phyloP scores from a whole-genome alignment of 2,888 invertebrate genomes.

The Lasioglossum villosulum region DNA sequence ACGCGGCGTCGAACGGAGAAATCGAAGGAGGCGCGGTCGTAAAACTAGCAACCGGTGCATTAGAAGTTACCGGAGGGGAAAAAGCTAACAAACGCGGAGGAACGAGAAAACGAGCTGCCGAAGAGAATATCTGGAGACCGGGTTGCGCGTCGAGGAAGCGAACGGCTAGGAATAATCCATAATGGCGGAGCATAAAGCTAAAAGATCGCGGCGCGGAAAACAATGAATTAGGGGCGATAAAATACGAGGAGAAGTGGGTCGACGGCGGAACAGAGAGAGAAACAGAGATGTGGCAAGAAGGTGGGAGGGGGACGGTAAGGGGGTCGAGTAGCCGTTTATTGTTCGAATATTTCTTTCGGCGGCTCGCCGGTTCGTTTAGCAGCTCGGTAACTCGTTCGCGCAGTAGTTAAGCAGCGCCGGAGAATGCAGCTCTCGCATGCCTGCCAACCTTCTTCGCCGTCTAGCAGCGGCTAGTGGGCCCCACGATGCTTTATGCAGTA shows the following conservation, averaged over 20 bases:
- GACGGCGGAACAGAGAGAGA: not conserved
- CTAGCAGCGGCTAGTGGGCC: conserved; percentile 16
- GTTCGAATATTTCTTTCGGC: conserved; percentile 49
- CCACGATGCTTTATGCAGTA: conserved; percentile 73
- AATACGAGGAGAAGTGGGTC: conserved; percentile 23
- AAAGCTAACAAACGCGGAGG: conserved; percentile 37
- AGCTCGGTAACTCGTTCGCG: conserved; percentile 71
- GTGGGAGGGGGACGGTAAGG: not conserved
- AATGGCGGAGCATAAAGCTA: conserved; percentile 60
- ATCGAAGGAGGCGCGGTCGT: conserved; percentile 27
- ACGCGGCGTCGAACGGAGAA: not conserved
- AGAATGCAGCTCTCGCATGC: conserved; percentile 81
- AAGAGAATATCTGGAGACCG: conserved; percentile 31
- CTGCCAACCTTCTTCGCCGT: conserved; percentile 50
- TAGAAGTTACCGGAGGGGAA: conserved; percentile 6
- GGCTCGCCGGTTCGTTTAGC: conserved; percentile 58
- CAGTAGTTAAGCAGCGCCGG: conserved; percentile 78
- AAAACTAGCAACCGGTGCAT: conserved; percentile 40
- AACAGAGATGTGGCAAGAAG: not conserved
- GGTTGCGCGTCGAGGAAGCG: conserved; percentile 14
- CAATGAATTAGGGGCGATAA: conserved; percentile 68
- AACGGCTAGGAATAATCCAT: conserved; percentile 50
- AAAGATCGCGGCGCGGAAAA: conserved; percentile 57
- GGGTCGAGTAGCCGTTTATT: conserved; percentile 37
- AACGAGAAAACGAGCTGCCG: conserved; percentile 27